Percentiles rank a stretch among this genome's conserved stretches.
Evolutionary conservation across 2,888 invertebrate species (phyloP).

Genomic region (Caenorhabditis sulstoni): DNA sequence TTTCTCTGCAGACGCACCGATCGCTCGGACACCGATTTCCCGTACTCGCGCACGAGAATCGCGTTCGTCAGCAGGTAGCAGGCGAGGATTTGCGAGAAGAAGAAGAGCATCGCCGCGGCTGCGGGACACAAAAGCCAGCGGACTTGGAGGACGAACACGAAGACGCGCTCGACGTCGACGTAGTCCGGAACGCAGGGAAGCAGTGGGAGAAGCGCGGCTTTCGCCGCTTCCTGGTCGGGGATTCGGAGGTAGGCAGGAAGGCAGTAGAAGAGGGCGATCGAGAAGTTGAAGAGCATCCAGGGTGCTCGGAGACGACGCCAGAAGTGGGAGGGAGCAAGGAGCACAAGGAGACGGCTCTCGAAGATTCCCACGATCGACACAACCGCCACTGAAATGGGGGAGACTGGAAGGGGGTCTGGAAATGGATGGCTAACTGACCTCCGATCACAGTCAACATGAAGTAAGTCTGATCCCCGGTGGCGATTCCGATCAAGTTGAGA

Average conservation of each 20-base stretch:
- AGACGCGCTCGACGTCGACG: neutral
- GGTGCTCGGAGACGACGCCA: constrained; percentile 10
- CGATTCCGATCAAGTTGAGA: neutral
- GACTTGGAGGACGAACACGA: neutral
- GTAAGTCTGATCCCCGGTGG: neutral
- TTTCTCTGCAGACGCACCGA: neutral
- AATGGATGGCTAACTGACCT: neutral
- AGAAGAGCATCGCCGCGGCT: neutral
- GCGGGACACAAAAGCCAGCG: neutral
- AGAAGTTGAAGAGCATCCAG: neutral
- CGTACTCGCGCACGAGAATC: neutral
- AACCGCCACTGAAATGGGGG: neutral
- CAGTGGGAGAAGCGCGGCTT: neutral
- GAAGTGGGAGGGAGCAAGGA: neutral
- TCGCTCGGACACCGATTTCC: neutral
- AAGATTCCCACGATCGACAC: constrained; percentile 13
- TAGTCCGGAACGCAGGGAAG: constrained; percentile 1
- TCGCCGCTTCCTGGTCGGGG: neutral
- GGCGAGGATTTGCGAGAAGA: neutral
- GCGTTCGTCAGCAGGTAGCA: neutral
- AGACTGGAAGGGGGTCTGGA: too few species aligned
- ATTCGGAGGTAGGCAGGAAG: neutral
- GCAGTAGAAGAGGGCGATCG: neutral
- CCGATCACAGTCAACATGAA: neutral
- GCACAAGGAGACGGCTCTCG: constrained; percentile 19